Evolutionary conservation across 2,888 invertebrate genomes (phyloP), one percentile per base, ranked within the genome.

Genomic region (Lepas anatifera): DNA sequence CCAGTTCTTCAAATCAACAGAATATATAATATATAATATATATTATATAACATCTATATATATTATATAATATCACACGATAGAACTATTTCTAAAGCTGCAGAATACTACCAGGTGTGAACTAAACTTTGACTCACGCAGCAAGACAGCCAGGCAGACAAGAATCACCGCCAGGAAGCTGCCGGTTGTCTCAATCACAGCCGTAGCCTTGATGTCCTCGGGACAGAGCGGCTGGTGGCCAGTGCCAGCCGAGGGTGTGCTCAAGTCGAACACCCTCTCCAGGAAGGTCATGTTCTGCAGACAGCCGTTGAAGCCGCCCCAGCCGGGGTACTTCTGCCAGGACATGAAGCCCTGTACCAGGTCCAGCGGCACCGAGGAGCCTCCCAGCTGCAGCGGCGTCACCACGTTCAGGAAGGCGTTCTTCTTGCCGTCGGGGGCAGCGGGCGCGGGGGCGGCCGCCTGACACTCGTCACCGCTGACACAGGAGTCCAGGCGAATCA

Each of bases 81-180:
- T n/a, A n/a, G n/a, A n/a, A n/a, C n/a, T n/a, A n/a, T n/a, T n/a
- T n/a, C n/a, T n/a, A n/a, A n/a, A n/a, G n/a, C n/a, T n/a, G n/a
- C n/a, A n/a, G n/a, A n/a, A n/a, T n/a, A n/a, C n/a, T n/a, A n/a
- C n/a, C n/a, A n/a, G n/a, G n/a, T n/a, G n/a, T n/a, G n/a, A n/a
- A n/a, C n/a, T n/a, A n/a, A n/a, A n/a, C n/a, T n/a, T n/a, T n/a
- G n/a, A 87, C 89, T 87, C 80, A 90, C 90, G 86, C 76, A 92
- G 82, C 75, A 95, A 82, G 73, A 94, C 87, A 3, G 90, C 87
- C 73, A 95, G 85, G 80, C 94, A 95, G 39, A 93, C 89, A 50
- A 95, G 82, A 73, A 98, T 92, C 69, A 94, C 92, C 48, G 95
- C 89, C 39, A 97, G 84, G 79, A 92, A 91, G 77, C 91, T 94